Evolutionary conservation across 2,888 invertebrate genomes (phyloP).

Genomic region (Chalcosyrphus nemorum): DNA sequence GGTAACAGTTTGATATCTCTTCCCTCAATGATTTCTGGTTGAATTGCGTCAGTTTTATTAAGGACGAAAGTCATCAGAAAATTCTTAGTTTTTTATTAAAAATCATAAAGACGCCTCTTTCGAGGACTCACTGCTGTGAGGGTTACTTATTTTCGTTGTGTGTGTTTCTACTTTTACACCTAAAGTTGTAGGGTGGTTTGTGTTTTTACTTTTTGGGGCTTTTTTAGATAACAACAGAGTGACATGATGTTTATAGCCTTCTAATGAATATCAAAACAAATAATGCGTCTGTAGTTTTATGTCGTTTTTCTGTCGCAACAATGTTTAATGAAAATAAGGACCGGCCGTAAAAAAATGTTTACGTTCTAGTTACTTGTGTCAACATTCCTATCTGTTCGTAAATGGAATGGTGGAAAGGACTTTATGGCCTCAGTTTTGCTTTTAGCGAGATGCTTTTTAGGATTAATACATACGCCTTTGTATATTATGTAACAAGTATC

Average conservation of each 20-base stretch:
- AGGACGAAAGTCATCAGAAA: conserved; percentile 21
- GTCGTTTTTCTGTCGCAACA: neutral
- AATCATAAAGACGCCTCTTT: conserved; percentile 53
- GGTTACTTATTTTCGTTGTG: neutral
- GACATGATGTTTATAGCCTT: conserved; percentile 40
- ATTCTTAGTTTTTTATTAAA: conserved; percentile 55
- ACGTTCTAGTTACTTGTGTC: conserved; percentile 3
- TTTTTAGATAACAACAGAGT: neutral
- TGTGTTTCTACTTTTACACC: neutral
- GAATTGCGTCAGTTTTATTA: conserved; percentile 50
- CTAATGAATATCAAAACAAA: conserved; percentile 55
- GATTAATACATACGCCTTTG: no score
- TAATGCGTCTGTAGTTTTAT: conserved; percentile 27
- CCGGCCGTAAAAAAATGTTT: conserved; percentile 8
- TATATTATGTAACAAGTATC: no score
- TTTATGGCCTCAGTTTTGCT: no score
- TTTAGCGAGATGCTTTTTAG: no score
- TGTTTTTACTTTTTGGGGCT: neutral
- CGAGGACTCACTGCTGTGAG: conserved; percentile 3
- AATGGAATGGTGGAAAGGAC: neutral
- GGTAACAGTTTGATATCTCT: no score
- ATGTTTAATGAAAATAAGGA: conserved; percentile 36
- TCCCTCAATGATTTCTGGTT: no score
- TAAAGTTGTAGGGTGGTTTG: neutral
- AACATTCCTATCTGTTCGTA: neutral